Base-by-base conservation (phyloP, 2,113 vertebrate species). In the Zosterops pallidus region DNA sequence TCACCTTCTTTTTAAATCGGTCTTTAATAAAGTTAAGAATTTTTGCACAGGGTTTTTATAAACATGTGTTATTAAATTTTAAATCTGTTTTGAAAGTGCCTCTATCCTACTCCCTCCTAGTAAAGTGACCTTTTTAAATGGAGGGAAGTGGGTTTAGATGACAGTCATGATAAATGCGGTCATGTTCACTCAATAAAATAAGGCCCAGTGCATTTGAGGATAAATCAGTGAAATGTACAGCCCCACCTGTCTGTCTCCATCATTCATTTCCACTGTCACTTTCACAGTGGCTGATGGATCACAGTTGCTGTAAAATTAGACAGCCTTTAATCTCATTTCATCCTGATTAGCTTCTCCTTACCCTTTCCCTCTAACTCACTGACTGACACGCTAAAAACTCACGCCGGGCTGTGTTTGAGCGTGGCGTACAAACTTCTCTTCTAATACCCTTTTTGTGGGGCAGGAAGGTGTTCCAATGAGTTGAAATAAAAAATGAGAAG, bases 171-270 rank as follows among this genome's bases (percentile, higher is more conserved):
- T 99, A 98, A 99, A 99, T 99, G 99, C 98, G 98, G 99, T 99
- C 98, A 98, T 99, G 98, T 98, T 99, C 99, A 99, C 99, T 99
- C 99, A 99, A 99, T 99, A 99, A 99, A 99, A 99, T 99, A 99
- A 98, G 98, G 98, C 98, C 98, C 98, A 98, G 98, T 99, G 98
- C 98, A 99, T 99, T 98, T 99, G 99, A 99, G 99, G 98, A 99
- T 99, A 99, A 99, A 99, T 99, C 99, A 99, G 99, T 99, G 99
- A 98, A 99, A 99, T 99, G 98, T 98, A 99, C 98, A 99, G 98
- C 99, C 98, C 99, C 99, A 99, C 99, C 99, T 99, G 99, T 99
- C 99, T 99, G 99, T 99, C 99, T 99, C 99, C 98, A 99, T 99
- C 99, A 99, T 98, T 99, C 99, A 99, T 99, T 99, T 98, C 99